phyloP scores from a whole-genome alignment of 2,797 vertebrate genomes.

The Mus spretus region DNA sequence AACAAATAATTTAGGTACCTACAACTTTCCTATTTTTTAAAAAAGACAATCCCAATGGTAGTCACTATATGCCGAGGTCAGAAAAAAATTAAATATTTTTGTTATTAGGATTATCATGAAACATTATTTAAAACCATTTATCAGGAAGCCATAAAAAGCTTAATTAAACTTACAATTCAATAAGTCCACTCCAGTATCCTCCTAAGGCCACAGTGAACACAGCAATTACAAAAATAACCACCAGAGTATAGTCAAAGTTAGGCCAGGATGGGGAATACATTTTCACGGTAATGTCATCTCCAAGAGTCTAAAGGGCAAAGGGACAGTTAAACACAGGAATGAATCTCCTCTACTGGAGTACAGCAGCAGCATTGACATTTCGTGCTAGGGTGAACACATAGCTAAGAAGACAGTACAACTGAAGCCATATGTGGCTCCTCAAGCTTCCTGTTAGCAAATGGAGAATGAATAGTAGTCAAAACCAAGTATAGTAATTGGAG shows the following conservation, averaged over 20 bases:
- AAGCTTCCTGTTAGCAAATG: conserved; percentile 34
- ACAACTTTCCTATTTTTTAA: not conserved
- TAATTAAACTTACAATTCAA: conserved; percentile 92
- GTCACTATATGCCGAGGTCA: not conserved
- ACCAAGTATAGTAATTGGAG: conserved; percentile 18
- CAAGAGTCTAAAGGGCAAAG: conserved; percentile 90
- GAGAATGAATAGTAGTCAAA: conserved; percentile 14
- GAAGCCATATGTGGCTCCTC: not conserved
- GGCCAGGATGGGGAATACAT: conserved; percentile 92
- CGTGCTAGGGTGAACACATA: not conserved
- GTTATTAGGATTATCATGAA: conserved; percentile 54
- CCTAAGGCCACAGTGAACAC: conserved; percentile 94
- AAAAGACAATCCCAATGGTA: not conserved
- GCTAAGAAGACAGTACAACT: not conserved
- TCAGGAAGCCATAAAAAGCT: conserved; percentile 53
- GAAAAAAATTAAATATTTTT: conserved; percentile 14
- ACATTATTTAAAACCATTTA: conserved; percentile 4
- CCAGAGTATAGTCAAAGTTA: conserved; percentile 93
- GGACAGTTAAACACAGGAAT: conserved; percentile 23
- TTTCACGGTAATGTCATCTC: conserved; percentile 89
- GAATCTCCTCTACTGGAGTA: not conserved
- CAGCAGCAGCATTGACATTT: not conserved
- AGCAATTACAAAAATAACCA: conserved; percentile 95
- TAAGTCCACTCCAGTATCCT: conserved; percentile 95
- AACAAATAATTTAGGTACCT: not conserved